These are phyloP conservation scores for Littorina saxatilis DNA, from an alignment of 1,140 invertebrate genomes.

Conservation along the genomic window DNA sequence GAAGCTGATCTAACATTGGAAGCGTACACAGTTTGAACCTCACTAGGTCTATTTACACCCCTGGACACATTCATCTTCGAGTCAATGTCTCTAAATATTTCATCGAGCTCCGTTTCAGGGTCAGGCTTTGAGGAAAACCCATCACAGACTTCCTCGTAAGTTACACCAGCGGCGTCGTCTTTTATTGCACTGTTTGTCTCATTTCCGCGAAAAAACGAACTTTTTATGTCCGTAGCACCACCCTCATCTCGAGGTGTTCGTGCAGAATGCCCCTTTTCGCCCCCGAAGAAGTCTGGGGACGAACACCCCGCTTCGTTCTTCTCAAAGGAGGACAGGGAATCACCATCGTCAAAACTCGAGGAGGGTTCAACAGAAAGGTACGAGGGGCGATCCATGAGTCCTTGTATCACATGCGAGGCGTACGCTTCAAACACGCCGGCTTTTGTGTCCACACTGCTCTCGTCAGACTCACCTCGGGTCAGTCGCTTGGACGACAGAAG, in stretches of 20 bases:
- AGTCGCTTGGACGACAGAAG: background rate
- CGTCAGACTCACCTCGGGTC: background rate
- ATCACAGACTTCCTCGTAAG: no score
- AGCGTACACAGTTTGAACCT: no score
- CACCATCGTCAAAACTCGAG: background rate
- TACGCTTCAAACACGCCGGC: background rate
- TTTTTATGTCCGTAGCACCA: background rate
- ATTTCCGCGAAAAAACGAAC: background rate
- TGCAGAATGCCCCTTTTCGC: background rate
- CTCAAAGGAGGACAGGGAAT: constrained; percentile 1
- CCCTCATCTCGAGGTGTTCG: background rate
- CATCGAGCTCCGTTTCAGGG: no score
- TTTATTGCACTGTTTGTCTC: background rate
- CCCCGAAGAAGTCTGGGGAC: background rate
- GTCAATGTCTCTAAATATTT: no score
- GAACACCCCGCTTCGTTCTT: background rate
- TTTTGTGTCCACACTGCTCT: background rate
- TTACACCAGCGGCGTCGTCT: no score
- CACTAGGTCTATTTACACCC: no score
- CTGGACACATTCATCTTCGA: no score
- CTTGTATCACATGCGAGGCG: background rate
- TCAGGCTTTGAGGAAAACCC: no score
- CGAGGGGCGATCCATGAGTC: background rate
- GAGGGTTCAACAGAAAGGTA: background rate
- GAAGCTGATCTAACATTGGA: no score